Evolutionary conservation across 1,140 invertebrate genomes (phyloP), one percentile per base, ranked within the genome.

Genomic region (Drosophila bipectinata): DNA sequence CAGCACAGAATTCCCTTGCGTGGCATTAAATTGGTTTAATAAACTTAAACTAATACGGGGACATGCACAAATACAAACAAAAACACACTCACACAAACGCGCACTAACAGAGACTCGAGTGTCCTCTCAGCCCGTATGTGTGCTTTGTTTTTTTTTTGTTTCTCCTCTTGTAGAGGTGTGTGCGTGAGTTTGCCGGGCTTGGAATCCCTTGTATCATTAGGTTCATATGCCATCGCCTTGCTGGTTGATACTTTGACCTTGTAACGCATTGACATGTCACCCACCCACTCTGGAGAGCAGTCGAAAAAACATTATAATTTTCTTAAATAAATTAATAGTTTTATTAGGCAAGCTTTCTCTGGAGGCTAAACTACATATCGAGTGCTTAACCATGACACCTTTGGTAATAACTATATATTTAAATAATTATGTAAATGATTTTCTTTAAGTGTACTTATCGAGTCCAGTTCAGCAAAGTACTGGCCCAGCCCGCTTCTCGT

Each of bases 11-110:
- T 62, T 83, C 48, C 79, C 79, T 44, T 63, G 72, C 39, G 71
- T 60, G 66, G 72, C 76, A 84, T 79, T 79, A 84, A 79, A 80
- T 84, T 84, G 80, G 71, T 84, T 83, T 79, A 84, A 78, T 76
- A 73, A 80, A 79, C 72, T 69, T 73, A 84, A 77, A 81, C 73
- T 67, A 73, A 82, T 69, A 81, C 74, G 58, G 44, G 54, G 26
- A 68, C 77, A 79, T 60, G 44, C 72, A 66, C 30, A 53, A 52
- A 67, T 51, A 61, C 56, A 9, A 44, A 28, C 45, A 39, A 54
- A 54, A n/a, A 44, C 45, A 45, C 14, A 37, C 10, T 9, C 32
- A 32, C 32, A 32, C 21, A 21, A 6, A 32, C 32, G 28, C 28
- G 8, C 32, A 32, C 32, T 28, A 28, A 32, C 48, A 49, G 48